Evolutionary conservation across 1,140 invertebrate species (phyloP), one percentile per base, ranked within the genome.

Genomic region (Lucilia sericata): DNA sequence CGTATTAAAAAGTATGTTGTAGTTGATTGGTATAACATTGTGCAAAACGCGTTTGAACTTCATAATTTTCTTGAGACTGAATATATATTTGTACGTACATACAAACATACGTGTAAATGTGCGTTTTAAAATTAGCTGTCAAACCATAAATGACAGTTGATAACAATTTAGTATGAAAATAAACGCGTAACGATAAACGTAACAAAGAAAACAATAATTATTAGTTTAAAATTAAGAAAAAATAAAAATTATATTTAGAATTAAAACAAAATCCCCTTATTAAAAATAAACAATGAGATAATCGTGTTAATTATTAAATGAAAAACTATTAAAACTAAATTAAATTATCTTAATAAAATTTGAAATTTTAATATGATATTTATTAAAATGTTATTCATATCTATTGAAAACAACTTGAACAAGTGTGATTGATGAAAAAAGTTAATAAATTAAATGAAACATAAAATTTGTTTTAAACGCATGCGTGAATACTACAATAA

Each of bases 181-280:
- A 80, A 80, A 80, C 76, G 76, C 76, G 76, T 80, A 80, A 80
- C 76, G n/a, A 80, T 80, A 80, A 80, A 80, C 76, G 42, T 80
- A 80, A 49, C 19, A 82, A n/a, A 51, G n/a, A 47, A 74, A 36
- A 74, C 9, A 70, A 70, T 36, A 60, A 34, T 25, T 12, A 82
- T 42, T 42, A 42, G 5, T 42, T 42, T 3, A 8, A 42, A 5
- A 8, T 42, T 42, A 42, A 42, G 0, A 10, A 42, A 42, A 42
- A 42, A 10, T 8, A 42, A 42, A 8, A 42, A 42, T 42, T 3
- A 70, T 19, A 34, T 19, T 25, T 25, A 70, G 36, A 65, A 65
- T n/a, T 4, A 81, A 70, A 70, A 42, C 2, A 42, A 42, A 42
- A 42, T 42, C 42, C 42, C 42, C 42, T 42, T 2, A 42, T 42